A percentile compares a stretch with the other conserved stretches of the same genome.
phyloP scores from a whole-genome alignment of 2,888 invertebrate genomes.

The Osmoderma eremita region DNA sequence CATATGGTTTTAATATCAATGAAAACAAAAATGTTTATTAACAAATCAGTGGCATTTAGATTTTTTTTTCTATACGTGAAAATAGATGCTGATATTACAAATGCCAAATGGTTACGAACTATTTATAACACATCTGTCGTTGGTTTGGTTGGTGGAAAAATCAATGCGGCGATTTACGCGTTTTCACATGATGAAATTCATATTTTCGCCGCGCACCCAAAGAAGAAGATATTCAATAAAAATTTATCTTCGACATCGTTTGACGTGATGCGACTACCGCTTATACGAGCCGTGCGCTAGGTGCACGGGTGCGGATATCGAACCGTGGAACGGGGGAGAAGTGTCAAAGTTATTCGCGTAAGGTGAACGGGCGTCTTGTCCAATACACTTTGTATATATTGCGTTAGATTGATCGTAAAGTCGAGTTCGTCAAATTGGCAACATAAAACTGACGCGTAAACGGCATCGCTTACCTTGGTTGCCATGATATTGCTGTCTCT shows the following conservation, averaged over 20 bases:
- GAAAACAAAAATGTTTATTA: no score
- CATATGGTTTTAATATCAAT: no score
- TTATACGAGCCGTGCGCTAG: slow-evolving; percentile 4
- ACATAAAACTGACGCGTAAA: slow-evolving; percentile 42
- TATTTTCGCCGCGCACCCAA: slow-evolving; percentile 21
- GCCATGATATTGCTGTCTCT: slow-evolving; percentile 46
- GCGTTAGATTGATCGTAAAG: slow-evolving; percentile 38
- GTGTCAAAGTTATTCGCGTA: slow-evolving; percentile 17
- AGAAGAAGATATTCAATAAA: slow-evolving; percentile 36
- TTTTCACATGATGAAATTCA: slow-evolving; percentile 33
- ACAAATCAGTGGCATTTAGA: no score
- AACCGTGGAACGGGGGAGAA: background rate
- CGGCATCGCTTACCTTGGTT: slow-evolving; percentile 51
- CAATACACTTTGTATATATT: slow-evolving; percentile 33
- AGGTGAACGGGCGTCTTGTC: slow-evolving; percentile 26
- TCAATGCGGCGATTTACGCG: slow-evolving; percentile 29
- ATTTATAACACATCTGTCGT: slow-evolving; percentile 2
- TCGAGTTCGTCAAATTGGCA: slow-evolving; percentile 43
- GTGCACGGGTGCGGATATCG: slow-evolving; percentile 15
- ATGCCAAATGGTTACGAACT: background rate
- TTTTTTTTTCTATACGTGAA: no score
- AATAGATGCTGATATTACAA: background rate
- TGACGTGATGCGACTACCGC: slow-evolving; percentile 27
- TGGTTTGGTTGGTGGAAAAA: background rate
- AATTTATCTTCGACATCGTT: slow-evolving; percentile 33